Evolutionary conservation across 2,888 invertebrate species (phyloP).

Genomic region (Eupithecia subfuscata): DNA sequence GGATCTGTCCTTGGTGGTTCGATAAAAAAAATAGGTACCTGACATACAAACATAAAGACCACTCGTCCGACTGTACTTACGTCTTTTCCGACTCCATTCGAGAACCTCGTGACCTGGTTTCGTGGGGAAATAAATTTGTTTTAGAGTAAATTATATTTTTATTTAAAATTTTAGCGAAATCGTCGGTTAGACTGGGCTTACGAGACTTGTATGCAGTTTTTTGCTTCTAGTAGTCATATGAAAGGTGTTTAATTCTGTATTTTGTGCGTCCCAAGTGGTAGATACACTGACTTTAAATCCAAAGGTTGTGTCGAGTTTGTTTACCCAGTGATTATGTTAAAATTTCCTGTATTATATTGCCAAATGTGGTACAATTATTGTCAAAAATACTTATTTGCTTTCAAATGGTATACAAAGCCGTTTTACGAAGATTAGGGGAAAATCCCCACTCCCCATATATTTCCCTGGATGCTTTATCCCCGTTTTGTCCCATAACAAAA

Average conservation of each 20-base stretch:
- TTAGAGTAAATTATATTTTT: slow-evolving; percentile 28
- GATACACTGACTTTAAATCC: no score
- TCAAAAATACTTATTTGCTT: slow-evolving; percentile 14
- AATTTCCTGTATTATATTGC: not conserved
- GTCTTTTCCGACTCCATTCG: slow-evolving; percentile 40
- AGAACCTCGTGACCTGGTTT: slow-evolving; percentile 40
- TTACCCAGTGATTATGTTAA: no score
- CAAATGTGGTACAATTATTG: slow-evolving; percentile 2
- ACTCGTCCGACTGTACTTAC: slow-evolving; percentile 20
- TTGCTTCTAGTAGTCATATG: not conserved
- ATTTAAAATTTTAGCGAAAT: slow-evolving; percentile 22
- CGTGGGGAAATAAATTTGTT: slow-evolving; percentile 29
- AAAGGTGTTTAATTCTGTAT: not conserved
- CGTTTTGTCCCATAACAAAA: slow-evolving; percentile 34
- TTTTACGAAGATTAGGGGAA: slow-evolving; percentile 24
- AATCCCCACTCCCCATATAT: slow-evolving; percentile 32
- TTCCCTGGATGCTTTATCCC: slow-evolving; percentile 29
- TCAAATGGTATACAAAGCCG: slow-evolving; percentile 17
- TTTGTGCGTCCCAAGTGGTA: not conserved
- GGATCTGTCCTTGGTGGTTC: no score
- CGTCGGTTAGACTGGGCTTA: not conserved
- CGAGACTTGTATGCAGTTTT: not conserved
- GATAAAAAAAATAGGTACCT: no score
- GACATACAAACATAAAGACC: no score
- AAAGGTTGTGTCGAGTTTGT: no score